Conservation (phyloP, 2,888 invertebrate genomes). For the Chromoteleia sp. region DNA sequence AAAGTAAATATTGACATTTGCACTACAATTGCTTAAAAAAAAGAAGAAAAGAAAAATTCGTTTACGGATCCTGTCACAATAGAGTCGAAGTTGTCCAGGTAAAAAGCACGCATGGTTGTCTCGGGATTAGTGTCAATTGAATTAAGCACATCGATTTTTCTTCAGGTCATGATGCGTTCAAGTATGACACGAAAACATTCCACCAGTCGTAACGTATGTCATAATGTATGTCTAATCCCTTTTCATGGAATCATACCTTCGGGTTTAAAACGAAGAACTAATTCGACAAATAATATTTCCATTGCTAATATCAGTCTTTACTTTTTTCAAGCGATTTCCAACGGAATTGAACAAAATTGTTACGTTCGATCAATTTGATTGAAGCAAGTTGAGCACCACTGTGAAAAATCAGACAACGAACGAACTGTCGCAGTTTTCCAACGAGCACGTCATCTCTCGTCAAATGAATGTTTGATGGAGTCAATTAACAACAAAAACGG, state of each 20-base stretch:
- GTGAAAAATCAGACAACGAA: constrained; percentile 1
- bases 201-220: constrained; percentile 24
- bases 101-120: constrained; percentile 22
- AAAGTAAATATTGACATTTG: too few relatives aligned
- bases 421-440: neutral
- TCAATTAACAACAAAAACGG: constrained; percentile 53
- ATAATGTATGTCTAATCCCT: constrained; percentile 36
- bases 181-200: constrained; percentile 39
- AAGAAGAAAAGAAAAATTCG: too few relatives aligned
- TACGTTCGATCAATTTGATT: neutral
- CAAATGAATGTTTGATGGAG: constrained; percentile 33
- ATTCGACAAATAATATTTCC: too few relatives aligned
- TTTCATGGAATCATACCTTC: neutral
- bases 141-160: constrained; percentile 64
- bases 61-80: constrained; percentile 19
- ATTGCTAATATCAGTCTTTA: too few relatives aligned
- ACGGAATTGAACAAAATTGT: neutral
- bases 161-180: constrained; percentile 44
- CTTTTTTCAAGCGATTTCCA: too few relatives aligned
- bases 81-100: constrained; percentile 10
- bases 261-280: too few relatives aligned
- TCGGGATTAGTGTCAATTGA: constrained; percentile 62
- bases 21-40: too few relatives aligned
- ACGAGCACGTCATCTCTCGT: constrained; percentile 14
- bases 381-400: constrained; percentile 4